phyloP scores from a whole-genome alignment of 2,797 vertebrate genomes.

The Buceros bicornis region DNA sequence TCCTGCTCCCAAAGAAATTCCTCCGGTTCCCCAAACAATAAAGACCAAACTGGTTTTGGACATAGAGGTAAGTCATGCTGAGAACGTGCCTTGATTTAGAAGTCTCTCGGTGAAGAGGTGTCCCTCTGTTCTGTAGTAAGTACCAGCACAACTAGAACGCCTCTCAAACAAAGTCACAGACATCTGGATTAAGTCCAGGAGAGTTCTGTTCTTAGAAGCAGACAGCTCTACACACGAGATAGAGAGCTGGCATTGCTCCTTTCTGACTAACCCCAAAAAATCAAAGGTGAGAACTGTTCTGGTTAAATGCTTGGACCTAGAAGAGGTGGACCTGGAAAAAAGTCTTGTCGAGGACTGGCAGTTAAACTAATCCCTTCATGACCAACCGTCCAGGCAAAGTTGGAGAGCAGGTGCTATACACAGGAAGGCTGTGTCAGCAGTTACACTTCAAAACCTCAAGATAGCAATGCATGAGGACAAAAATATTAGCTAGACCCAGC shows the following conservation, averaged over 20 bases:
- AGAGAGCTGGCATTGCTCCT: not conserved
- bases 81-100: not conserved
- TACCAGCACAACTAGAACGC: too few species aligned
- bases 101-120: not conserved
- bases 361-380: not conserved
- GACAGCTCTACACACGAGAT: not conserved
- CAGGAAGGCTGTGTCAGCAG: not conserved
- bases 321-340: not conserved
- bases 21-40: not conserved
- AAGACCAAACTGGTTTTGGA: not conserved
- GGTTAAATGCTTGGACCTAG: not conserved
- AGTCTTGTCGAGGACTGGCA: accelerated
- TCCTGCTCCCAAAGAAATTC: not conserved
- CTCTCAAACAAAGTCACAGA: not conserved
- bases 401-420: not conserved
- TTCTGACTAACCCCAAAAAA: not conserved
- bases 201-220: not conserved
- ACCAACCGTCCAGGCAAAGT: not conserved
- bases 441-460: not conserved
- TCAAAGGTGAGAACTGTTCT: not conserved
- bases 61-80: not conserved
- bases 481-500: not conserved
- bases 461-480: not conserved
- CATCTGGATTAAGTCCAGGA: not conserved
- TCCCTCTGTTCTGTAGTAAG: not conserved